Conservation (phyloP, 2,797 vertebrate species). For the Poeciliopsis presidionis region DNA sequence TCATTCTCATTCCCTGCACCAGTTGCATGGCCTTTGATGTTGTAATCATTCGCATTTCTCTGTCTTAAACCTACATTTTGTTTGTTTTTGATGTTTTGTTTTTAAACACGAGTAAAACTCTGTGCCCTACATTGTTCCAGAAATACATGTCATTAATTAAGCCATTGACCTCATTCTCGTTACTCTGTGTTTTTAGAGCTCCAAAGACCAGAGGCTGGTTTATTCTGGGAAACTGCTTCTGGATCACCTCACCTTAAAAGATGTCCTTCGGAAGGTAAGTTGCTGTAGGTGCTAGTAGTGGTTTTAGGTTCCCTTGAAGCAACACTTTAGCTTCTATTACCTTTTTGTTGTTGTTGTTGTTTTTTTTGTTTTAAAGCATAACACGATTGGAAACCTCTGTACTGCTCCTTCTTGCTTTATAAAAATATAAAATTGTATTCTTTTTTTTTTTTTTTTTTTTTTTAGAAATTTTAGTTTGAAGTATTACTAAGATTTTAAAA, state of each 20-base stretch:
- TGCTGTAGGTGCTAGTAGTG: neutral
- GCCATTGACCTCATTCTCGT: conserved; percentile 25
- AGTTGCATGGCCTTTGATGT: conserved; percentile 30
- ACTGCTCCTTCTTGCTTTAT: neutral
- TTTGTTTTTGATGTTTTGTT: neutral
- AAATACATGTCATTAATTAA: neutral
- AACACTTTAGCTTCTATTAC: neutral
- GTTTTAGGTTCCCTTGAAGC: neutral
- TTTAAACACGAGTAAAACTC: neutral
- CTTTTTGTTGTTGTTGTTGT: too few species aligned
- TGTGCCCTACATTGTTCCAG: neutral
- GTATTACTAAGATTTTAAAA: neutral
- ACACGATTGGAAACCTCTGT: neutral
- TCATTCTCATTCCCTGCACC: conserved; percentile 39
- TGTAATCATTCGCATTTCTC: conserved; percentile 7
- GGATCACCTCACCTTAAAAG: conserved; percentile 93
- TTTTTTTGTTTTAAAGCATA: neutral
- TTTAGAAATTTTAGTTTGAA: neutral
- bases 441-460: too few species aligned
- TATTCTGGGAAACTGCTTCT: conserved; percentile 96
- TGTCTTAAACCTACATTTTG: neutral
- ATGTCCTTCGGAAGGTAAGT: conserved; percentile 95
- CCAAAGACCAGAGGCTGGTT: conserved; percentile 95
- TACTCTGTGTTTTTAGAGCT: conserved; percentile 83
- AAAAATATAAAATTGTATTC: neutral